Base-by-base conservation (phyloP, 2,797 vertebrate species). In the Hyperoplus immaculatus region DNA sequence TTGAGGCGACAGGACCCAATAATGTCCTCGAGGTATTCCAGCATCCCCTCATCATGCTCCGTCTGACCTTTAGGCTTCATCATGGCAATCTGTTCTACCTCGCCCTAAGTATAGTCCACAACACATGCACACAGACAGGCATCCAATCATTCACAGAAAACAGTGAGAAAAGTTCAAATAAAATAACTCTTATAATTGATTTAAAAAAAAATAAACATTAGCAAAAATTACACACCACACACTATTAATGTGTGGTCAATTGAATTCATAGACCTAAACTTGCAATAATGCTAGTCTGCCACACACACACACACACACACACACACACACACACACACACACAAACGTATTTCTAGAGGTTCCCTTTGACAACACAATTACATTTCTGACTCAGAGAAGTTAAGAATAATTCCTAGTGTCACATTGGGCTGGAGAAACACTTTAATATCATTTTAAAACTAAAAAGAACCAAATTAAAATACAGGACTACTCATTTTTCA, bases 21-120 rank as follows among this genome's bases (percentile, higher is more conserved):
- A 21, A 99, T 93, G 83, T 99, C 98, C 94, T 99, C 98, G 83
- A 99, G 90, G 77, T 98, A 99, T 69, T 99, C 98, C 75, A 99
- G 94, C 98, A 99, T 99, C 14, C 98, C 98, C 81, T 99, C 98
- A 0, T 98, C 97, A 3, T 99, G 97, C 83, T 97, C 97, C 0
- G 96, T 97, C 92, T 99, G 98, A 65, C 97, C 98, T 94, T 97
- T 98, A 9, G 98, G 96, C 87, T 99, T 99, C 98, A 99, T 99
- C 98, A 99, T 96, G 55, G 98, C 95, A 11, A 99, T 99, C 81
- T 99, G 98, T 88, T 99, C 98, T 87, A 99, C 98, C 95, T 99
- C 98, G 14, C 98, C 98, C 98, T 99, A 93, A 15, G 78, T 77
- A 65, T 55, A 55, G 63, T 54, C 57, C 71, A 83, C n/a, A 80